A percentile compares a stretch with the other conserved stretches of the same genome.
Evolutionary conservation across 2,113 vertebrate species (phyloP).

Genomic region (Macroglossus sobrinus): DNA sequence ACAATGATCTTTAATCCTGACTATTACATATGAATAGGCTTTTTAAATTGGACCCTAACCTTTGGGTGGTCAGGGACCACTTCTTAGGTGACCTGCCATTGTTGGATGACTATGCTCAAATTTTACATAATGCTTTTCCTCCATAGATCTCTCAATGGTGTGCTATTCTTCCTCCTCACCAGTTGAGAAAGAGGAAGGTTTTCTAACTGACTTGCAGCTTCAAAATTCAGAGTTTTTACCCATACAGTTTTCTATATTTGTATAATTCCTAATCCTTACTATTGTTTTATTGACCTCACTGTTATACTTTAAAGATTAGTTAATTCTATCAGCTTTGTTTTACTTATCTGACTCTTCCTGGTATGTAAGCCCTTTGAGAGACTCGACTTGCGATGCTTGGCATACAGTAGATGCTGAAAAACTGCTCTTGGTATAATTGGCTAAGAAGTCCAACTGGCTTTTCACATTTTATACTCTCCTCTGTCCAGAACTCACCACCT

Average conservation of each 20-base stretch:
- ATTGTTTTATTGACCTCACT: neutral
- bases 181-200: neutral
- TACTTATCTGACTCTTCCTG: neutral
- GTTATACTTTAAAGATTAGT: neutral
- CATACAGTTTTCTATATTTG: rapidly evolving
- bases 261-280: neutral
- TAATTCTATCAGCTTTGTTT: neutral
- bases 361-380: neutral
- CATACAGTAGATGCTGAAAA: neutral
- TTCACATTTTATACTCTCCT: neutral
- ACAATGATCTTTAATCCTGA: neutral
- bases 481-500: neutral
- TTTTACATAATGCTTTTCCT: neutral
- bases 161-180: neutral
- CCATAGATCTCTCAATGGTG: neutral
- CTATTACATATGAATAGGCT: neutral
- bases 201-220: neutral
- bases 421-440: neutral
- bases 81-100: neutral
- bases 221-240: neutral
- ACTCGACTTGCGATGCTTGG: neutral
- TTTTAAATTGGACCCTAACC: neutral
- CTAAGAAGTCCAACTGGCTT: neutral
- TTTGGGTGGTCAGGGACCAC: neutral
- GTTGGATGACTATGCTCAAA: neutral